Conservation (phyloP, 2,888 invertebrate genomes). For the Empis livida region DNA sequence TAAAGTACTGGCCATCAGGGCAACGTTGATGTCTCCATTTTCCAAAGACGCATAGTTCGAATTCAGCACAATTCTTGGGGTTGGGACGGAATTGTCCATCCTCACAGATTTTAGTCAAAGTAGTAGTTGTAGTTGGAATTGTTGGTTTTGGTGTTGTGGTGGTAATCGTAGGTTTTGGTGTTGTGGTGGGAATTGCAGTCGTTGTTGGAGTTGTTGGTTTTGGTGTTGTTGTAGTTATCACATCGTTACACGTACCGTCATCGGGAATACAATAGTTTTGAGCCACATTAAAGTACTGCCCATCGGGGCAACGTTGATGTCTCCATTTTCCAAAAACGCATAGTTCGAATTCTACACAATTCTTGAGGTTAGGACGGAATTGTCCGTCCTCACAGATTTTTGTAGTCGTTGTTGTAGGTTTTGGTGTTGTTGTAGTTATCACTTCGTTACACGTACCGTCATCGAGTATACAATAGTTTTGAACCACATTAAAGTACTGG, state of each 20-base stretch:
- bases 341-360: not conserved
- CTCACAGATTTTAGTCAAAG: no score
- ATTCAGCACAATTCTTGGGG: not conserved
- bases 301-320: not conserved
- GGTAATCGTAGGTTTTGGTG: no score
- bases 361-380: not conserved
- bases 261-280: not conserved
- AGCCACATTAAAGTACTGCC: not conserved
- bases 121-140: no score
- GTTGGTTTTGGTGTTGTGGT: no score
- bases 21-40: not conserved
- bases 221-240: no score
- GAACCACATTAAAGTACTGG: no score
- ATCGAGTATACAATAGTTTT: no score
- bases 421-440: no score
- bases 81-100: not conserved
- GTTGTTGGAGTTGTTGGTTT: no score
- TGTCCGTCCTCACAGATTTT: not conserved
- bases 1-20: not conserved
- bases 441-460: no score
- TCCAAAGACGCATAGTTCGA: not conserved
- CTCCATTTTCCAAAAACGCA: not conserved
- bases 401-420: not conserved
- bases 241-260: not conserved
- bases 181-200: not conserved